phyloP scores from a whole-genome alignment of 2,113 vertebrate species.

The Heliornis fulica region DNA sequence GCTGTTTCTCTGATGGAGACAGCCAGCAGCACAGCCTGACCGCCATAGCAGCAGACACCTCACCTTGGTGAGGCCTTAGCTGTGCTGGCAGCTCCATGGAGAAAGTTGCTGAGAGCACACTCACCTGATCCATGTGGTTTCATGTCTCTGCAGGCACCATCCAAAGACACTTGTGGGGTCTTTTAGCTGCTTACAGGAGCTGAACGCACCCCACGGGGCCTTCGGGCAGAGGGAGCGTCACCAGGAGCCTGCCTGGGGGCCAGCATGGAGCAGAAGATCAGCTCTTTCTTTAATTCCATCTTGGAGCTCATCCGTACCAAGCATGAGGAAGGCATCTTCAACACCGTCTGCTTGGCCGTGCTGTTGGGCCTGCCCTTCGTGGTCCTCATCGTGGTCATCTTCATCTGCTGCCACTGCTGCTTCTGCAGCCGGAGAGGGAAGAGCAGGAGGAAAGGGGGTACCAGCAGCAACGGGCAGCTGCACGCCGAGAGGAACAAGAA shows the following conservation, averaged over 20 bases:
- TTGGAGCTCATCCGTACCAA: constrained; percentile 81
- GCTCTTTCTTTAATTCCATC: constrained; percentile 80
- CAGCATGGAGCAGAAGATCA: constrained; percentile 73
- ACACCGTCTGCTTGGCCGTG: constrained; percentile 86
- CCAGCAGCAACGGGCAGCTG: constrained; percentile 9
- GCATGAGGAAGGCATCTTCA: constrained; percentile 87
- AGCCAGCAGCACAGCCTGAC: neutral
- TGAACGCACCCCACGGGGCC: neutral
- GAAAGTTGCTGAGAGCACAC: neutral
- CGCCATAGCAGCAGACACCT: neutral
- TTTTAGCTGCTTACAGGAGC: neutral
- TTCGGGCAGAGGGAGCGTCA: neutral
- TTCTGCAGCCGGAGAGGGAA: constrained; percentile 73
- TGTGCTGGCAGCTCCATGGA: neutral
- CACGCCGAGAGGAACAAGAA: constrained; percentile 73
- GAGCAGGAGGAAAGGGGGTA: neutral
- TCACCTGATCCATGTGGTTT: neutral
- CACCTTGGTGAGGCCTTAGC: neutral
- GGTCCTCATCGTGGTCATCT: constrained; percentile 74
- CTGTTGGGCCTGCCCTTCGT: constrained; percentile 84
- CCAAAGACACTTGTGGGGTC: neutral
- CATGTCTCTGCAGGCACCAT: neutral
- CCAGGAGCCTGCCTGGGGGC: neutral
- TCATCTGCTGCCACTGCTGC: constrained; percentile 92
- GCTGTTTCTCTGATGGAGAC: neutral